Evolutionary conservation across 2,888 invertebrate genomes (phyloP), one percentile per base, ranked within the genome.

Genomic region (Pristionchus entomophagus): DNA sequence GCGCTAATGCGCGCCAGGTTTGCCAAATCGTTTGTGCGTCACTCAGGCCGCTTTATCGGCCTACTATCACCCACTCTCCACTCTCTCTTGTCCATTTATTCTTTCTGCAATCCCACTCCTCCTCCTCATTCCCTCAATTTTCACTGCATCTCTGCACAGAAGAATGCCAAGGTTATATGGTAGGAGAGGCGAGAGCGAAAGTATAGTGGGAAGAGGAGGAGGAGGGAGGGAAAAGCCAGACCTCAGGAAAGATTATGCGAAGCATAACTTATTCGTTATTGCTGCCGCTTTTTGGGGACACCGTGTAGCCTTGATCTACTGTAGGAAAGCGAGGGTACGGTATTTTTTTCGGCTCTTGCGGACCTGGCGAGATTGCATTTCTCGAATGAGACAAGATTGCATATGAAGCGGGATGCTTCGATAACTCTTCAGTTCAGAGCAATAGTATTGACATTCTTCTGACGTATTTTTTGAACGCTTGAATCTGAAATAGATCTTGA

Each of bases 121-220:
- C 56, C 59, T 51, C 32, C 26, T 82, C 77, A 10, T 41, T 22
- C 41, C 45, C 41, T 35, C 78, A 22, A 51, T 51, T 80, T 35
- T 19, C 14, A n/a, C n/a, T n/a, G n/a, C 32, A 77, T 77, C 45
- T 49, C 49, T 80, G 49, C 78, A 80, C 26, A 80, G 32, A 51
- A 32, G 51, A 51, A 51, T 80, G 78, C 78, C 78, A 80, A 80
- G 78, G 78, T 80, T 80, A 51, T 41, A 32, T 22, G 51, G 32
- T 2, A 22, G 49, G 19, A 14, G 17, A 49, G 51, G 38, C 78
- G 78, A 80, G 78, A 80, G 78, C 78, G 78, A 80, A 80, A 80
- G 78, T 80, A 80, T 49, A 49, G 51, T 51, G 51, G 38, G 51
- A n/a, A 17, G 45, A 45, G 38, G 77, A 35, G 29, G 41, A 14